phyloP scores from a whole-genome alignment of 2,113 vertebrate species.

The Bufo bufo region DNA sequence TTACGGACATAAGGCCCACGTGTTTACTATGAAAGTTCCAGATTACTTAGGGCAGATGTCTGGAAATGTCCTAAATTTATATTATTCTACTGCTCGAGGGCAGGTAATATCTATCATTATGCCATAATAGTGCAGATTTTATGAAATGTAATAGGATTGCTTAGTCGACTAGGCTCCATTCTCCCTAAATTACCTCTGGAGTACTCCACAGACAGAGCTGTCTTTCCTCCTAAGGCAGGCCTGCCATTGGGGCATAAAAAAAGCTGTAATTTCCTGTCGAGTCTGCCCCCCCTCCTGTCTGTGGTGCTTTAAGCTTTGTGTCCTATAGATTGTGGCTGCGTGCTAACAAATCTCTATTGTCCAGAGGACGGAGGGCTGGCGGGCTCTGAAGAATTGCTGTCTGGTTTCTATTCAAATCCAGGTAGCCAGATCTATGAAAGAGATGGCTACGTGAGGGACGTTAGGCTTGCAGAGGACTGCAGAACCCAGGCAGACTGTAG shows the following conservation, averaged over 20 bases:
- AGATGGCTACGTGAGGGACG: slow-evolving; percentile 74
- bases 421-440: slow-evolving; percentile 82
- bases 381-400: slow-evolving; percentile 86
- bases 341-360: slow-evolving; percentile 97
- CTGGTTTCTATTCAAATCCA: slow-evolving; percentile 99
- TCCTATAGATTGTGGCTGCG: slow-evolving; percentile 84
- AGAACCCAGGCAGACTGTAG: slow-evolving; percentile 25
- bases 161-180: slow-evolving; percentile 15
- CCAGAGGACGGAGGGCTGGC: slow-evolving; percentile 83
- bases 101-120: neutral
- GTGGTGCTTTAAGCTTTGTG: slow-evolving; percentile 88
- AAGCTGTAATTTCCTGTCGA: slow-evolving; percentile 96
- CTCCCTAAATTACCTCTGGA: slow-evolving; percentile 37
- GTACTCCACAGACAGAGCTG: slow-evolving; percentile 66
- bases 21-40: neutral
- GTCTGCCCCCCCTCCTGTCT: slow-evolving; percentile 73
- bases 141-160: neutral
- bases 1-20: neutral
- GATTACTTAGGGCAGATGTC: too few species aligned
- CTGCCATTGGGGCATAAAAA: slow-evolving; percentile 83
- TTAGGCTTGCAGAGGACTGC: slow-evolving; percentile 68
- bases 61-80: neutral
- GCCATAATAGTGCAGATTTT: neutral
- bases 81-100: neutral
- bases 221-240: slow-evolving; percentile 72